Evolutionary conservation across 2,797 vertebrate species (phyloP), one percentile per base, ranked within the genome.

Genomic region (Gephyroberyx darwinii): DNA sequence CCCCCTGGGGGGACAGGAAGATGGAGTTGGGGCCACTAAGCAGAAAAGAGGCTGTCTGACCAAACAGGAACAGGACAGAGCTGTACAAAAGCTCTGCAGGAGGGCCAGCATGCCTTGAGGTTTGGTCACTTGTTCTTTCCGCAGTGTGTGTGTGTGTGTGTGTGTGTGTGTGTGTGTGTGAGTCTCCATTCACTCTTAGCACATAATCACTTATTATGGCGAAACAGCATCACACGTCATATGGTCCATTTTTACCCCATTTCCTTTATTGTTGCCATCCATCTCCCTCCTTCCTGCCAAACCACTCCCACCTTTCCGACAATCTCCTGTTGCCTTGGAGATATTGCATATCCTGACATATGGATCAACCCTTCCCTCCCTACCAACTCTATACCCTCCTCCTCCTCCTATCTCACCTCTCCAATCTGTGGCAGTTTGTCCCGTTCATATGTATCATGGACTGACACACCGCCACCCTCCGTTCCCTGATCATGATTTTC

Each of bases 251-350:
- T 84, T 83, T 82, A 81, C 68, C 81, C 82, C 69, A 43, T 59
- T 81, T 69, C 65, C 30, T 66, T 75, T 64, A 83, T 87, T 88
- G 84, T 88, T 85, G 62, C 45, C 57, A 82, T 87, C 80, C 75
- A 71, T 87, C 81, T 67, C 78, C 75, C 59, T 78, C n/a, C 50
- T 8, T 51, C 69, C 77, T 71, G 70, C 37, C 72, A 74, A 71
- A 65, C 67, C 2, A 0, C 68, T 77, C 33, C 69, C 53, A 51
- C 69, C 80, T 65, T 76, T 65, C 51, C 39, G 52, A 68, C 74
- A 87, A 79, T 76, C 85, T 84, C 26, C 69, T 81, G 90, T 92
- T 77, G 84, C 90, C 89, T 86, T 90, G 90, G 91, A 82, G 88
- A 93, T 87, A 51, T 84, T 80, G 77, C 74, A 80, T 81, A 75